phyloP scores from a whole-genome alignment of 2,113 vertebrate species.

The Xiphias gladius region DNA sequence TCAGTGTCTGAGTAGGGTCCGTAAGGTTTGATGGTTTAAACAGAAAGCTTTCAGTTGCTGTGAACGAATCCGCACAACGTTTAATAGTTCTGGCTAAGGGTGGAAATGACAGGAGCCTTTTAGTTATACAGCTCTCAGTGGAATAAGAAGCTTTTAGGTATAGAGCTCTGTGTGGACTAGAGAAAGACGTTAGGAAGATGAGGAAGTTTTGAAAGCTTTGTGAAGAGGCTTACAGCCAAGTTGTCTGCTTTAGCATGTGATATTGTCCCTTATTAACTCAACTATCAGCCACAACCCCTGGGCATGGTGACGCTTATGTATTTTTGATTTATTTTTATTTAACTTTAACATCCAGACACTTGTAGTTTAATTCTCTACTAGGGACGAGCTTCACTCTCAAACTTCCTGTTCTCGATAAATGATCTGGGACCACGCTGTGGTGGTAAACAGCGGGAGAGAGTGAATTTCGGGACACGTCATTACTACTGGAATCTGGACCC shows the following conservation, averaged over 20 bases:
- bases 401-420: conserved; percentile 53
- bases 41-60: conserved; percentile 27
- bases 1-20: conserved; percentile 14
- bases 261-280: conserved; percentile 3
- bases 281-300: neutral
- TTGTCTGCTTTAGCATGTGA: neutral
- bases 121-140: conserved; percentile 18
- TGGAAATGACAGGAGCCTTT: conserved; percentile 11
- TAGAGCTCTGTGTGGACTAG: conserved; percentile 12
- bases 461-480: neutral
- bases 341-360: neutral
- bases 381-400: conserved; percentile 39
- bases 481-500: neutral
- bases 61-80: neutral
- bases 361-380: neutral
- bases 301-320: neutral
- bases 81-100: conserved; percentile 20
- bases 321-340: neutral
- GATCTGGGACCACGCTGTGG: conserved; percentile 40
- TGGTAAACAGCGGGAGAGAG: conserved; percentile 13
- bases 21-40: conserved; percentile 39
- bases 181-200: neutral
- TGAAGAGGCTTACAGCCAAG: neutral
- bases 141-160: conserved; percentile 36
- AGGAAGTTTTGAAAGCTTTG: conserved; percentile 4